Conservation (phyloP, 2,797 vertebrate genomes). For the Setipinna tenuifilis region DNA sequence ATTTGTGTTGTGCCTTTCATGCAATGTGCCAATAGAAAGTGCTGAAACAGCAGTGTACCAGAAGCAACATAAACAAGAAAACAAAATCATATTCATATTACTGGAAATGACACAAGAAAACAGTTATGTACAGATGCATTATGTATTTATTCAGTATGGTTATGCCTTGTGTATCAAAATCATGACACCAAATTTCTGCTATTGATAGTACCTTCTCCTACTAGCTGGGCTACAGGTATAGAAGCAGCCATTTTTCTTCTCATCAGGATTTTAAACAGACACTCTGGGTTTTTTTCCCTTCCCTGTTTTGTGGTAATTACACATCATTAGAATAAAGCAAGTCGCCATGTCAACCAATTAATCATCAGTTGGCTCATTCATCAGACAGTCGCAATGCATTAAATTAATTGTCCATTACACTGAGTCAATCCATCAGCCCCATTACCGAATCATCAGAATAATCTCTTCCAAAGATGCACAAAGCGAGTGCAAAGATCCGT, state of each 20-base stretch:
- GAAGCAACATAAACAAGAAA: no score
- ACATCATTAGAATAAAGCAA: constrained; percentile 21
- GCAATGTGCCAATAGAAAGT: no score
- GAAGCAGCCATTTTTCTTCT: background rate
- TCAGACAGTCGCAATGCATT: background rate
- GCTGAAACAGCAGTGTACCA: no score
- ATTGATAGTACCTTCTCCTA: background rate
- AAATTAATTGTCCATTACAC: constrained; percentile 19
- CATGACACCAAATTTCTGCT: background rate
- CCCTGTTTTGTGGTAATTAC: constrained; percentile 12
- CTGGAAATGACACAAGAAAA: background rate
- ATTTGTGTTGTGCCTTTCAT: no score
- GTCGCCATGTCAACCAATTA: constrained; percentile 25
- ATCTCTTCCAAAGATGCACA: background rate
- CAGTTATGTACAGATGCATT: background rate
- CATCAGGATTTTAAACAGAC: background rate
- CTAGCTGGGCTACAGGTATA: background rate
- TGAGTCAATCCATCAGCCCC: background rate
- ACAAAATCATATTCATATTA: no score
- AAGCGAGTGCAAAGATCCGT: background rate
- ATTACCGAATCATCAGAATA: background rate
- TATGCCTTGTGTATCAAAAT: no score
- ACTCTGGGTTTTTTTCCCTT: background rate
- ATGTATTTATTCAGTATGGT: no score
- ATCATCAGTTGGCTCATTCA: constrained; percentile 14